Evolutionary conservation across 2,888 invertebrate species (phyloP), one percentile per base, ranked within the genome.

Genomic region (Papilio demoleus): DNA sequence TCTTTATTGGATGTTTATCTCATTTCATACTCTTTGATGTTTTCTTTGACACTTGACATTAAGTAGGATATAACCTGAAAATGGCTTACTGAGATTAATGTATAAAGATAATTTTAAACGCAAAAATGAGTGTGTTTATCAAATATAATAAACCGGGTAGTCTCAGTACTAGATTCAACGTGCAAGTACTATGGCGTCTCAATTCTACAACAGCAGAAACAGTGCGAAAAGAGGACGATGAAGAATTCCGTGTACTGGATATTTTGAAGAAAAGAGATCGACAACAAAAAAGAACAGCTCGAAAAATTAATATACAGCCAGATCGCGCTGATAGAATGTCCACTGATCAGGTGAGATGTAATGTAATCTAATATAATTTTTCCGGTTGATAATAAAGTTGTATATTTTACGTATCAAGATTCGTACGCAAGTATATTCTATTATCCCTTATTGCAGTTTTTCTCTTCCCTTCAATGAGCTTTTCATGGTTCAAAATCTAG

Each of bases 201-300:
- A 85, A 83, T 67, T 89, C 92, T 0, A 88, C 88, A 0, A 82
- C 79, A 5, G 79, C 85, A 0, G 88, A 88, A 65, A 79, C 75
- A 40, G 76, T 79, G n/a, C 71, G 77, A 36, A 86, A 83, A 75
- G 79, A 86, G 0, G 87, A 86, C 0, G 93, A 90, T 11, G 93
- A 93, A 68, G 93, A 93, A 63, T 94, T 94, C 74, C 79, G 94
- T 56, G 93, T 93, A 2, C 81, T 94, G 1, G 93, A 93, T 83
- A 88, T 94, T 73, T 80, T 87, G 72, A 90, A 91, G 75, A 90
- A 88, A 70, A 85, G 80, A 64, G 81, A 85, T 0, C 77, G 80
- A 68, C 68, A 73, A 2, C 86, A 88, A 65, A 79, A 76, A 17
- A 86, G 75, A 77, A 74, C 79, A 0, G 47, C 74, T 4, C 82